A percentile compares a stretch with the other conserved stretches of the same genome.
Evolutionary conservation across 2,888 invertebrate genomes (phyloP).

Genomic region (Adineta ricciae): DNA sequence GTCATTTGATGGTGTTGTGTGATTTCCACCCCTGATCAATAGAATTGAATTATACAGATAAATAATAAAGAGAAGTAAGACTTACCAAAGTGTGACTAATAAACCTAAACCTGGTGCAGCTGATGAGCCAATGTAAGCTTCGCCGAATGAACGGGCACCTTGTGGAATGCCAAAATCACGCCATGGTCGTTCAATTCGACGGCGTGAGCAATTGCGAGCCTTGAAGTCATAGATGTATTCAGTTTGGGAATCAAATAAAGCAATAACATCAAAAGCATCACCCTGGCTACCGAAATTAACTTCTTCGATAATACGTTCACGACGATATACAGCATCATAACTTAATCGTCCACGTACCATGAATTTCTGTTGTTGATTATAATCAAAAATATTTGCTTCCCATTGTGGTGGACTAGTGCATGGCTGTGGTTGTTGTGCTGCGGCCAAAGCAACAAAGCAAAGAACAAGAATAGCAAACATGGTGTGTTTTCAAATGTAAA

Average conservation of each 20-base stretch:
- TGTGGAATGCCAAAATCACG: conserved; percentile 25
- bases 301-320: conserved; percentile 33
- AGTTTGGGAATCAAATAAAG: conserved; percentile 22
- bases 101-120: neutral
- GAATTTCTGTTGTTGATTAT: neutral
- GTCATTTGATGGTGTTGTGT: conserved; percentile 23
- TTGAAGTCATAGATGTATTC: conserved; percentile 29
- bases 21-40: conserved; percentile 17
- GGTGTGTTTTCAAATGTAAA: no score
- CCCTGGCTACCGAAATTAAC: conserved; percentile 11
- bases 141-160: conserved; percentile 26
- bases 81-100: conserved; percentile 18
- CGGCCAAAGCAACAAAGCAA: no score
- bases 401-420: neutral
- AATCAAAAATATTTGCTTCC: neutral
- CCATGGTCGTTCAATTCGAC: conserved; percentile 26
- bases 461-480: no score
- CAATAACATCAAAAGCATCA: conserved; percentile 26
- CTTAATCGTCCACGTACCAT: no score
- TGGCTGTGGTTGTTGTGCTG: neutral
- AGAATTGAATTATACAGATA: neutral
- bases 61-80: neutral
- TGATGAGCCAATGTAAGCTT: conserved; percentile 26
- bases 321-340: conserved; percentile 11
- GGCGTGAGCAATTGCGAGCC: conserved; percentile 25